These are phyloP conservation scores for Dolichomitus sp. DNA, from an alignment of 2,888 invertebrate genomes.

Conservation along the genomic window DNA sequence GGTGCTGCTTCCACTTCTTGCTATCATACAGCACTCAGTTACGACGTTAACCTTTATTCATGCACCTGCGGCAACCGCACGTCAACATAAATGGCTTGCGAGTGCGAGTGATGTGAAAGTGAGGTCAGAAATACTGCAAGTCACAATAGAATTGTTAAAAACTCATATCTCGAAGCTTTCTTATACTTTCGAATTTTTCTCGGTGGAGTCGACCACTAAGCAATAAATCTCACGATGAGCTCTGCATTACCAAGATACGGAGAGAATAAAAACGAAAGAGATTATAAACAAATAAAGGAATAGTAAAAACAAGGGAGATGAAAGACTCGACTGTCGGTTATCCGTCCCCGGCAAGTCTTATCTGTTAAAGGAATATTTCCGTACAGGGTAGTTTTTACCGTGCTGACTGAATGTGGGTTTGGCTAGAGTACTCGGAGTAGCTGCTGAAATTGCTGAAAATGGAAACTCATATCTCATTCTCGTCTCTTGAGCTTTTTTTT, in stretches of 20 bases:
- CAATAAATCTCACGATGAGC: background rate
- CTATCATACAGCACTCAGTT: constrained; percentile 8
- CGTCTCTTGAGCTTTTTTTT: background rate
- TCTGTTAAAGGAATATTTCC: background rate
- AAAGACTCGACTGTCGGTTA: background rate
- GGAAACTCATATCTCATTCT: background rate
- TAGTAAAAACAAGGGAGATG: background rate
- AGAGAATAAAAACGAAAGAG: background rate
- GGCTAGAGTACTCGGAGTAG: background rate
- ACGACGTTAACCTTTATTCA: constrained; percentile 31
- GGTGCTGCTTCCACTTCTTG: constrained; percentile 3
- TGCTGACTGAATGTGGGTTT: background rate
- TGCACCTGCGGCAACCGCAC: constrained; percentile 9
- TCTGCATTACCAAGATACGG: background rate
- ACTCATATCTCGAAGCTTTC: background rate
- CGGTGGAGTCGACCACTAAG: background rate
- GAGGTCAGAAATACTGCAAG: background rate
- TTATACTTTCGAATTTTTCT: background rate
- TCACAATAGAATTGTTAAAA: constrained; percentile 14
- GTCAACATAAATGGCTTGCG: background rate
- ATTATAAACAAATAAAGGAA: background rate
- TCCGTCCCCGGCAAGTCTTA: background rate
- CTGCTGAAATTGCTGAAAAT: background rate
- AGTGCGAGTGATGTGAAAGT: background rate
- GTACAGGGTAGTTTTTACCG: background rate